Conservation (phyloP, 2,888 invertebrate genomes). For the Caenorhabditis doughertyi region DNA sequence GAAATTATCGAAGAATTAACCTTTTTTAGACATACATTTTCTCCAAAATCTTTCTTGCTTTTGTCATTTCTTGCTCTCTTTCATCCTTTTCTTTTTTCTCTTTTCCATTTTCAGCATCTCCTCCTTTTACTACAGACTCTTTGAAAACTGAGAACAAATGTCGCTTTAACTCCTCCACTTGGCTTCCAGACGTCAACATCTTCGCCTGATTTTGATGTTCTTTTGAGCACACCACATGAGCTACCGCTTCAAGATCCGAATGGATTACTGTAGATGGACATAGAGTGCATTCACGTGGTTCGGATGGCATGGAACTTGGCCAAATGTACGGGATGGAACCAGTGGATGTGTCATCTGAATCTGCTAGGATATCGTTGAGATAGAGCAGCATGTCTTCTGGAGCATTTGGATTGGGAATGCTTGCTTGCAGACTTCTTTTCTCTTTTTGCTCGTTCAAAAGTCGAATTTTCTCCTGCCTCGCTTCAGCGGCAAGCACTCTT, state of each 20-base stretch:
- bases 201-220: constrained; percentile 44
- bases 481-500: constrained; percentile 89
- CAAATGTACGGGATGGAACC: constrained; percentile 7
- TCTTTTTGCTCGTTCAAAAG: constrained; percentile 42
- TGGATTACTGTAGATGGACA: constrained; percentile 15
- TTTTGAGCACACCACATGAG: constrained; percentile 45
- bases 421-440: neutral
- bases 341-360: neutral
- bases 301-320: neutral
- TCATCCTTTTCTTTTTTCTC: neutral
- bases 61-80: constrained; percentile 8
- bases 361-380: no score
- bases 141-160: constrained; percentile 31
- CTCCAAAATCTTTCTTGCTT: constrained; percentile 17
- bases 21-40: constrained; percentile 17
- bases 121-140: constrained; percentile 1
- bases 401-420: neutral
- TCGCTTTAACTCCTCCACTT: constrained; percentile 36
- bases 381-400: constrained; percentile 32
- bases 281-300: constrained; percentile 22
- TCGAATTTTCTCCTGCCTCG: constrained; percentile 85
- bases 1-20: neutral
- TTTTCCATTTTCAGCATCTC: neutral
- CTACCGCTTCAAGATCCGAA: constrained; percentile 40
- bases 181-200: constrained; percentile 40